These are phyloP conservation scores for Romanomermis culicivorax DNA, from an alignment of 2,888 invertebrate genomes.

Conservation along the genomic window DNA sequence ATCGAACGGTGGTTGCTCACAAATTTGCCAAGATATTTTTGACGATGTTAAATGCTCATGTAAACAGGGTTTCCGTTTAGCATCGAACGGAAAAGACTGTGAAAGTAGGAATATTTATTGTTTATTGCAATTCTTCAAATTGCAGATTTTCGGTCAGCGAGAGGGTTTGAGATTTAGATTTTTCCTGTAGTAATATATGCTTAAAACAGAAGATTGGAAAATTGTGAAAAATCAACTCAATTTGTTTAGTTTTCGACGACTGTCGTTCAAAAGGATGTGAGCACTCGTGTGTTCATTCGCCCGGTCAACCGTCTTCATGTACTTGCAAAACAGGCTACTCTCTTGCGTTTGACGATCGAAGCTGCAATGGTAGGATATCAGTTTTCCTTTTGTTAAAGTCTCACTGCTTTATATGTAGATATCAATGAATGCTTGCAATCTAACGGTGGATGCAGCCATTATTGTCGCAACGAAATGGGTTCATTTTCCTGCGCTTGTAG, in stretches of 20 bases:
- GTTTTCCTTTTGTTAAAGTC: background rate
- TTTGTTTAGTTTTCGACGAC: slow-evolving; percentile 47
- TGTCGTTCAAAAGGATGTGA: slow-evolving; percentile 28
- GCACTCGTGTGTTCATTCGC: slow-evolving; percentile 30
- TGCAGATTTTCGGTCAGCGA: background rate
- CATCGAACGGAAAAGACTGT: slow-evolving; percentile 23
- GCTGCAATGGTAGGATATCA: slow-evolving; percentile 19
- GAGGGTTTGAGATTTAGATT: background rate
- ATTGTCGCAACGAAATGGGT: slow-evolving; percentile 45
- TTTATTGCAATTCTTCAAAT: background rate
- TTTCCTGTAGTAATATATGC: background rate
- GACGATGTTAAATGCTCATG: slow-evolving; percentile 23
- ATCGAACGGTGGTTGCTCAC: slow-evolving; percentile 36
- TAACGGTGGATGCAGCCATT: slow-evolving; percentile 59
- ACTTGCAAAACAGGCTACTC: slow-evolving; percentile 18
- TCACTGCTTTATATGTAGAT: slow-evolving; percentile 34
- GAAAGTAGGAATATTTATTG: slow-evolving; percentile 16
- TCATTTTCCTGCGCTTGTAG: slow-evolving; percentile 28
- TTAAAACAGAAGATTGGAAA: background rate
- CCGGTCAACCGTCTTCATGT: slow-evolving; percentile 22
- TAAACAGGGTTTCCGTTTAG: slow-evolving; percentile 25
- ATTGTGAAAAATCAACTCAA: background rate
- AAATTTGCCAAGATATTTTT: slow-evolving; percentile 32
- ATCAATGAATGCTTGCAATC: slow-evolving; percentile 61
- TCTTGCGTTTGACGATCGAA: slow-evolving; percentile 19